A percentile compares a stretch with the other conserved stretches of the same genome.
Evolutionary conservation across 2,113 vertebrate genomes (phyloP).

Genomic region (Ailuropoda melanoleuca): DNA sequence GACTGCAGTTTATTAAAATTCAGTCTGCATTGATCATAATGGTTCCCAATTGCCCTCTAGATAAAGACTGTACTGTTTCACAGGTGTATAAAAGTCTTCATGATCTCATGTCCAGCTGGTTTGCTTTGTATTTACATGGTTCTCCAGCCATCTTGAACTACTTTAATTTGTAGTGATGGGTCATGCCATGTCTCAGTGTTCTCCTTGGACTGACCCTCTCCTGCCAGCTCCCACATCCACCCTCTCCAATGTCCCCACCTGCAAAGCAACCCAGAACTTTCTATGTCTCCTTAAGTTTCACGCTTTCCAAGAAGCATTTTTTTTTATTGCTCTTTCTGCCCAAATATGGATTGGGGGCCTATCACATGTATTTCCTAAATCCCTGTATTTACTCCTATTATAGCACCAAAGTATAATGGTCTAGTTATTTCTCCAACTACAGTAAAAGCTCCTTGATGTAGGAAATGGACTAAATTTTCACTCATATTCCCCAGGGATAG

Average conservation of each 20-base stretch:
- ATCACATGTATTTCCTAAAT: neutral
- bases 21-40: neutral
- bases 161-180: neutral
- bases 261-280: neutral
- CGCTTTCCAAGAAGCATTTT: neutral
- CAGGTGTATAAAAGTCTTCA: neutral
- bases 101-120: neutral
- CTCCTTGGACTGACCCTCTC: neutral
- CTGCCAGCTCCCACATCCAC: neutral
- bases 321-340: neutral
- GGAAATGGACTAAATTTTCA: neutral
- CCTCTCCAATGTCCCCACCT: neutral
- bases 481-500: neutral
- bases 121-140: neutral
- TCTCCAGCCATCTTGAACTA: neutral
- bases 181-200: neutral
- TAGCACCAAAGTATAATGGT: neutral
- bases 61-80: neutral
- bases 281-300: fast-evolving
- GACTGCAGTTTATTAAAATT: neutral
- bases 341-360: neutral
- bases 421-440: neutral
- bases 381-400: neutral
- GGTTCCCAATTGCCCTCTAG: neutral
- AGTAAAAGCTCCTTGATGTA: neutral